A percentile compares a stretch with the other conserved stretches of the same genome.
Conservation (phyloP, 2,888 invertebrate genomes). For the Alitta virens region DNA sequence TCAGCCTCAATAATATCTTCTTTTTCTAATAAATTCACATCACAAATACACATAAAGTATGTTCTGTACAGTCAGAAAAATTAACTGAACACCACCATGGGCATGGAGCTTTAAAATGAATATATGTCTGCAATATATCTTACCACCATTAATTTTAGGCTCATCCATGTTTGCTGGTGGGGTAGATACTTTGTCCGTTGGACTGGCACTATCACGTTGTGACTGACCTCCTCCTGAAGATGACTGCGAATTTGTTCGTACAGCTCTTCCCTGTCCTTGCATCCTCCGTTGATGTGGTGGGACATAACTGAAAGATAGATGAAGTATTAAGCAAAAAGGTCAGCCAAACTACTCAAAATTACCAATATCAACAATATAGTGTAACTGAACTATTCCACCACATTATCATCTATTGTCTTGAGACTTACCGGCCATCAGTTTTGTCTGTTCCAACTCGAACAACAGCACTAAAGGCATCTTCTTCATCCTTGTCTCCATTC, state of each 20-base stretch:
- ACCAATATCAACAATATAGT: neutral
- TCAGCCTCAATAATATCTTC: too few relatives aligned
- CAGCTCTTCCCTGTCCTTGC: neutral
- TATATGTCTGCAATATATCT: too few relatives aligned
- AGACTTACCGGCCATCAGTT: too few relatives aligned
- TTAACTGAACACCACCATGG: too few relatives aligned
- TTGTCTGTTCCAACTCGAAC: neutral
- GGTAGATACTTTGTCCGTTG: neutral
- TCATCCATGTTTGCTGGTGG: neutral
- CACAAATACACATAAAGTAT: too few relatives aligned
- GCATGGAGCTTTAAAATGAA: too few relatives aligned
- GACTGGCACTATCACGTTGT: neutral
- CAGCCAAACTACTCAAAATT: neutral
- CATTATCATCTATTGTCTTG: neutral
- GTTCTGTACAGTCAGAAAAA: too few relatives aligned
- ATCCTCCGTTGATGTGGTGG: constrained; percentile 10
- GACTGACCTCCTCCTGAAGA: neutral
- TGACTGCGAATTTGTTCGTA: neutral
- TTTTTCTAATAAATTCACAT: too few relatives aligned
- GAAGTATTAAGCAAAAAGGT: neutral
- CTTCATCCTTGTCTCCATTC: constrained; percentile 72
- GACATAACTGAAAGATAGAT: constrained; percentile 7
- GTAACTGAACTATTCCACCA: neutral
- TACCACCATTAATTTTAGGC: constrained; percentile 15
- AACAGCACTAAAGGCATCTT: constrained; percentile 62